Evolutionary conservation across 2,797 vertebrate genomes (phyloP), one percentile per base, ranked within the genome.

Genomic region (Aerospiza tachiro): DNA sequence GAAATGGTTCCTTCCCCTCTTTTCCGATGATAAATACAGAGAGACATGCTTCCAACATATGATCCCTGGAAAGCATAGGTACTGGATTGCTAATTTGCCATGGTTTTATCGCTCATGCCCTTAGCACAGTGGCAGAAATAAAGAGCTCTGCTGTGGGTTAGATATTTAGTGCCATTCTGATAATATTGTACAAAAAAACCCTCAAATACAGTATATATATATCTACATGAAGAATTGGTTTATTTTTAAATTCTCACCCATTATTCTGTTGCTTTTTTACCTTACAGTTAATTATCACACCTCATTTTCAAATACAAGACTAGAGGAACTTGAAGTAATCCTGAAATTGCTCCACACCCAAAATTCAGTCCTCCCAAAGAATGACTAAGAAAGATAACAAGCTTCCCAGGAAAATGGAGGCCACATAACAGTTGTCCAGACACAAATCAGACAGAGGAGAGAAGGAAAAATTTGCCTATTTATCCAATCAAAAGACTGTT

Each of bases 151-250:
- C n/a, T 65, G 7, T 56, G 29, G 16, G 33, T 65, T 96, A 89
- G 66, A 40, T 31, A 68, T 38, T 81, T 49, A 59, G 21, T 21
- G 15, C 16, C 8, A 20, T 26, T 17, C 6, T 78, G n/a, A 62
- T 67, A 66, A 55, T 25, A 50, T 6, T 8, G 4, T 42, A 42
- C 9, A 63, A 78, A 81, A 80, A 10, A 0, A 0, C 33, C 4
- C 42, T 82, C 17, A 67, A 80, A 19, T 2, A 29, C 47, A 88
- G 74, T 21, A n/a, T 47, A 31, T 8, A 19, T 8, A 16, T 18
- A 47, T 6, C 28, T 17, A 0, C 40, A 55, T 40, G 40, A 63
- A 62, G 9, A 70, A 70, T 1, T 40, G 4, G 4, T 15, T 78
- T 72, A 8, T n/a, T 74, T 90, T 65, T 29, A 63, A 93, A 63